Conservation (phyloP, 2,113 vertebrate species). For the Boulengeromyrus knoepffleri region DNA sequence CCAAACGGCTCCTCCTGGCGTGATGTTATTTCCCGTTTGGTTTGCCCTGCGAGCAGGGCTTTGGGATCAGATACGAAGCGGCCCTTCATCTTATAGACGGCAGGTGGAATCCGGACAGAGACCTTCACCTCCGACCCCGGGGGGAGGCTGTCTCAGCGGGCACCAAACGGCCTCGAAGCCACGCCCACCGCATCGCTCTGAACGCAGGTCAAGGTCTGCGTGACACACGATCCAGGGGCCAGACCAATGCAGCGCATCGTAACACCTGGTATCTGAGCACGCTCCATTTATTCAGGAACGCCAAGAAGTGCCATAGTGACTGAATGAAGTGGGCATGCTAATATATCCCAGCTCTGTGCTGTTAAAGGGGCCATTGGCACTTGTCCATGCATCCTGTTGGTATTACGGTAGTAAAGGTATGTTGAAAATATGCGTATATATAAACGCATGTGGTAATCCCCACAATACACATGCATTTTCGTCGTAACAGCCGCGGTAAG, state of each 20-base stretch:
- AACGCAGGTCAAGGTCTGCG: background rate
- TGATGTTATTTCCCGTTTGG: constrained; percentile 15
- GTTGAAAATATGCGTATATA: background rate
- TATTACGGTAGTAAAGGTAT: background rate
- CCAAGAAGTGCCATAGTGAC: background rate
- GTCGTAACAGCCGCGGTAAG: background rate
- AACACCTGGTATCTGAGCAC: background rate
- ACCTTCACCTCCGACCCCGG: background rate
- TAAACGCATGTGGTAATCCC: background rate
- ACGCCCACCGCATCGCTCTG: background rate
- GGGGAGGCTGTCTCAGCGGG: background rate
- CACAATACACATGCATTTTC: background rate
- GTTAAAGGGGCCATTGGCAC: background rate
- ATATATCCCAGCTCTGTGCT: background rate
- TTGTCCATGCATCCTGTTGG: background rate
- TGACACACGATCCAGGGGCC: background rate
- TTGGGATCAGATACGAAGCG: background rate
- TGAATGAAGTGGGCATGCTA: background rate
- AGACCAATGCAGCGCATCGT: background rate
- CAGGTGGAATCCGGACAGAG: background rate
- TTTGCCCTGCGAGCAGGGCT: background rate
- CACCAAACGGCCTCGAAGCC: background rate
- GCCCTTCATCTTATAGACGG: background rate
- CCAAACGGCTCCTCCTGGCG: background rate
- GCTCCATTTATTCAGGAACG: background rate